These are phyloP conservation scores for Bradysia coprophila DNA, from an alignment of 1,140 invertebrate genomes.

Conservation along the genomic window DNA sequence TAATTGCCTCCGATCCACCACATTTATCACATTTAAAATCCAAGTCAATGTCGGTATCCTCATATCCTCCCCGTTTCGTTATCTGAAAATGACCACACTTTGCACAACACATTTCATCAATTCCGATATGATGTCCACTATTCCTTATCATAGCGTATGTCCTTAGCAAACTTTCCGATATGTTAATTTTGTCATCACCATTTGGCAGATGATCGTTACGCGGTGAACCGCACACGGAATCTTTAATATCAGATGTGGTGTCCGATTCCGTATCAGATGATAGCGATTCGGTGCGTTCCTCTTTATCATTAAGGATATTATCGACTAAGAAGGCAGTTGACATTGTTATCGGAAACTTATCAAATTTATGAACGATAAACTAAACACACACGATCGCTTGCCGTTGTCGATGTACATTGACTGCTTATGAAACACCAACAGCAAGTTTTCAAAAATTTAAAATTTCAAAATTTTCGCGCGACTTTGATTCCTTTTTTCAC, in stretches of 20 bases:
- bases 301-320: slow-evolving; percentile 18
- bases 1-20: slow-evolving; percentile 4
- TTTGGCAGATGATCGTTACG: slow-evolving; percentile 12
- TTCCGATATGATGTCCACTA: slow-evolving; percentile 3
- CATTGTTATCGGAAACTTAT: too few species aligned
- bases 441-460: too few species aligned
- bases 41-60: not conserved
- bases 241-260: slow-evolving; percentile 4
- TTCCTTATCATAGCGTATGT: slow-evolving; percentile 2
- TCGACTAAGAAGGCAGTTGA: slow-evolving; percentile 20
- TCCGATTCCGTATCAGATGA: slow-evolving; percentile 7
- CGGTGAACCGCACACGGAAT: slow-evolving; percentile 8
- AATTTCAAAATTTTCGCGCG: too few species aligned
- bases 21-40: slow-evolving; percentile 23
- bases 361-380: too few species aligned
- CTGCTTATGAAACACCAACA: too few species aligned
- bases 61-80: not conserved
- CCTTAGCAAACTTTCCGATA: not conserved
- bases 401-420: too few species aligned
- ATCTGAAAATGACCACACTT: slow-evolving; percentile 8
- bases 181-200: not conserved
- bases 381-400: too few species aligned
- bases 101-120: slow-evolving; percentile 10
- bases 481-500: too few species aligned
- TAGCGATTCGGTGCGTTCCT: slow-evolving; percentile 8